Conservation (phyloP, 2,113 vertebrate genomes). For the Oxygymnocypris stewartii region DNA sequence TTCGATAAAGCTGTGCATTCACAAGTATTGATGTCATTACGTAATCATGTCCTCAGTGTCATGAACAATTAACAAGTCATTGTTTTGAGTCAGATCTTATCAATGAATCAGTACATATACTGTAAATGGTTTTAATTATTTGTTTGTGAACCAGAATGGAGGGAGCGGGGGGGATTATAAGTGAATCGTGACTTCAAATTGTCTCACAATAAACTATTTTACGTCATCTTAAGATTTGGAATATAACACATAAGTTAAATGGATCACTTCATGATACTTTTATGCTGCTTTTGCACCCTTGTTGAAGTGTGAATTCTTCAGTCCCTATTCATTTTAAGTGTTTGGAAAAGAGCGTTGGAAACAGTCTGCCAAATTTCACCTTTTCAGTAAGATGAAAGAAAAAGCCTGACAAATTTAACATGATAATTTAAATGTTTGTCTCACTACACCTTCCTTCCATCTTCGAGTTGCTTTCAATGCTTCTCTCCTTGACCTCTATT, state of each 20-base stretch:
- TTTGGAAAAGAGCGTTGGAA: not conserved
- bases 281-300: not conserved
- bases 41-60: not conserved
- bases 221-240: not conserved
- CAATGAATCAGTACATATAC: not conserved
- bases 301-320: not conserved
- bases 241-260: not conserved
- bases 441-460: not conserved
- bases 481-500: slow-evolving; percentile 24
- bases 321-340: not conserved
- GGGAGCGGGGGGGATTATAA: not conserved
- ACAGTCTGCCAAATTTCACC: not conserved
- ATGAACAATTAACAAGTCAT: not conserved
- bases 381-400: not conserved
- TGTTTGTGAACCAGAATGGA: not conserved
- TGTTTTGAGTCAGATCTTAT: not conserved
- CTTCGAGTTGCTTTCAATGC: not conserved
- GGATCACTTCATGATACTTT: not conserved
- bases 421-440: too few relatives aligned
- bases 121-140: not conserved
- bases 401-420: not conserved
- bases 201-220: not conserved
- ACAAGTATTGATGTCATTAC: not conserved
- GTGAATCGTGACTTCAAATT: not conserved
- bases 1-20: not conserved